Conservation (phyloP, 2,888 invertebrate species). For the Diloba caeruleocephala region DNA sequence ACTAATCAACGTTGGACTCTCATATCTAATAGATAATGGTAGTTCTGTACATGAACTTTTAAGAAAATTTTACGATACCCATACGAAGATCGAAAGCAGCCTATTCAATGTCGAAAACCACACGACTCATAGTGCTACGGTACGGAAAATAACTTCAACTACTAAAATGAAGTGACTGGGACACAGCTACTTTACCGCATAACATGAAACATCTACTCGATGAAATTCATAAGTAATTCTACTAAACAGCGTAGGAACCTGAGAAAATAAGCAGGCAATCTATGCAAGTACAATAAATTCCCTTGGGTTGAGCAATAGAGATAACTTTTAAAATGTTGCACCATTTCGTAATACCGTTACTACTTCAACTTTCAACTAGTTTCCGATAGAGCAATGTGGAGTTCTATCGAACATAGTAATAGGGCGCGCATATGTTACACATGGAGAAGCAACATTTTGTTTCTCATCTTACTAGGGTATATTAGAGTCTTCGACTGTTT, state of each 20-base stretch:
- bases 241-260: constrained; percentile 28
- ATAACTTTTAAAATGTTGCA: constrained; percentile 43
- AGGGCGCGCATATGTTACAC: too few relatives aligned
- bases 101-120: too few relatives aligned
- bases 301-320: constrained; percentile 9
- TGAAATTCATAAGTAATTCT: constrained; percentile 48
- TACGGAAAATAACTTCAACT: not conserved
- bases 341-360: constrained; percentile 28
- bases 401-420: not conserved
- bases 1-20: too few relatives aligned
- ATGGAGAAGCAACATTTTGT: too few relatives aligned
- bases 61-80: too few relatives aligned
- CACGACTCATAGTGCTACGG: too few relatives aligned
- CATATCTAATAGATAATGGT: too few relatives aligned
- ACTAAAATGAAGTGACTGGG: constrained; percentile 25
- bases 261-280: constrained; percentile 45
- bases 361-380: constrained; percentile 14
- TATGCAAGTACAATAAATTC: constrained; percentile 43
- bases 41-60: too few relatives aligned
- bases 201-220: constrained; percentile 34
- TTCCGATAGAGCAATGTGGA: constrained; percentile 5
- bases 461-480: too few relatives aligned
- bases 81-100: too few relatives aligned
- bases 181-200: constrained; percentile 20
- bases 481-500: too few relatives aligned